phyloP scores from a whole-genome alignment of 30 jellyfish, hydroid and myxozoan genomes.

The Sanderia malayensis region DNA sequence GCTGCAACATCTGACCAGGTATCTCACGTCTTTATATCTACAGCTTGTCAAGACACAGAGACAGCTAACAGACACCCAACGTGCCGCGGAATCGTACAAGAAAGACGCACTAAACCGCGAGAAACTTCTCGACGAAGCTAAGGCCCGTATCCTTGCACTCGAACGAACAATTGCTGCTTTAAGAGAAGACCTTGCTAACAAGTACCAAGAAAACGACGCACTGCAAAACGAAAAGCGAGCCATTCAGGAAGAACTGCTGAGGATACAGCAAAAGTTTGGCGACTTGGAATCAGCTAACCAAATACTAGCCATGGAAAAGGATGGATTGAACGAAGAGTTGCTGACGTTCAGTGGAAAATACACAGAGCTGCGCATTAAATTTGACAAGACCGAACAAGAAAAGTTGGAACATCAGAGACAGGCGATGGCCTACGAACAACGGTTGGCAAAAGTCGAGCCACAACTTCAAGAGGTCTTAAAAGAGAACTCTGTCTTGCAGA shows the following conservation, averaged over 20 bases:
- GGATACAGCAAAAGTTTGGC: conserved; percentile 89
- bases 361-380: conserved; percentile 89
- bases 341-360: conserved; percentile 86
- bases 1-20: no score
- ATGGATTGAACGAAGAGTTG: conserved; percentile 87
- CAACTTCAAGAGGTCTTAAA: conserved; percentile 79
- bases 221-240: conserved; percentile 76
- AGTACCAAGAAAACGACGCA: conserved; percentile 74
- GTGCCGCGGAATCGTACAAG: conserved; percentile 75
- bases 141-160: conserved; percentile 78
- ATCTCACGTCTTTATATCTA: no score
- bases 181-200: conserved; percentile 78
- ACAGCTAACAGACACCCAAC: conserved; percentile 90
- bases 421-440: conserved; percentile 95
- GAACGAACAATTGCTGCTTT: conserved; percentile 75
- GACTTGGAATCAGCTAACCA: conserved; percentile 97
- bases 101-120: conserved; percentile 88
- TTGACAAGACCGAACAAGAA: conserved; percentile 90
- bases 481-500: conserved; percentile 78
- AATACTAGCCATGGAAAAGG: conserved; percentile 86
- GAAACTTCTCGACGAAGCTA: conserved; percentile 80
- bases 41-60: conserved; percentile 67
- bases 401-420: conserved; percentile 87
- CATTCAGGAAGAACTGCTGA: conserved; percentile 86
- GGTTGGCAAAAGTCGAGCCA: conserved; percentile 96